Percentiles rank a stretch among this genome's conserved stretches.
Evolutionary conservation across 2,113 vertebrate genomes (phyloP).

Genomic region (Guaruba guarouba): DNA sequence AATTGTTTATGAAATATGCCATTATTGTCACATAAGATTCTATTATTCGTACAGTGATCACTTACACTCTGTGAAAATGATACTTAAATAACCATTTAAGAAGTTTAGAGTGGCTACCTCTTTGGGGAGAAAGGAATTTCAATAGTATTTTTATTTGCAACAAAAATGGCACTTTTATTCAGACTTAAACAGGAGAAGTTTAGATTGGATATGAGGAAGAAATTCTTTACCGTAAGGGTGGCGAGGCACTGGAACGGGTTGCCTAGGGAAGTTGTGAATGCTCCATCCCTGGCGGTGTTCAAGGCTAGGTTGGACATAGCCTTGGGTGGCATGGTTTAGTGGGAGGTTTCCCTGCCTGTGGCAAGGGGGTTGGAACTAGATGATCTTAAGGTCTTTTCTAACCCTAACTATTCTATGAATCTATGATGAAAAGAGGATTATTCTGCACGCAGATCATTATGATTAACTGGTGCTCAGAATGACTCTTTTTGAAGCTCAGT

Average conservation of each 20-base stretch:
- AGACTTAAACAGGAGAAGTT: too few relatives aligned
- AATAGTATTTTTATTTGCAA: neutral
- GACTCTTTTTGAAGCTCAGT: neutral
- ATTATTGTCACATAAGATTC: neutral
- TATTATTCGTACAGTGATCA: neutral
- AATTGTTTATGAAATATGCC: neutral
- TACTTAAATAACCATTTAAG: neutral
- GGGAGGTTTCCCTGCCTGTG: too few relatives aligned
- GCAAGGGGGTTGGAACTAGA: too few relatives aligned
- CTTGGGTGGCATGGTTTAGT: too few relatives aligned
- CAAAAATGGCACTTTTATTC: neutral
- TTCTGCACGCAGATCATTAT: neutral
- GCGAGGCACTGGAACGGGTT: too few relatives aligned
- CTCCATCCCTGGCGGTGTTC: too few relatives aligned
- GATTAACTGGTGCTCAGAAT: neutral
- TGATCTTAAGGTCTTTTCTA: too few relatives aligned
- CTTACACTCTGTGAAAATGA: neutral
- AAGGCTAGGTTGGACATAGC: too few relatives aligned
- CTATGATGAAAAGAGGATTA: neutral
- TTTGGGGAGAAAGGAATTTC: neutral
- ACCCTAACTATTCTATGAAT: too few relatives aligned
- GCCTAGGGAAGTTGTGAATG: too few relatives aligned
- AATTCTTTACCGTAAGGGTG: too few relatives aligned
- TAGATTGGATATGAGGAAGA: too few relatives aligned
- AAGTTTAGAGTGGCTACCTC: neutral